Percentiles rank a stretch among this genome's conserved stretches.
phyloP scores from a whole-genome alignment of 2,888 invertebrate species.

The Agrochola macilenta region DNA sequence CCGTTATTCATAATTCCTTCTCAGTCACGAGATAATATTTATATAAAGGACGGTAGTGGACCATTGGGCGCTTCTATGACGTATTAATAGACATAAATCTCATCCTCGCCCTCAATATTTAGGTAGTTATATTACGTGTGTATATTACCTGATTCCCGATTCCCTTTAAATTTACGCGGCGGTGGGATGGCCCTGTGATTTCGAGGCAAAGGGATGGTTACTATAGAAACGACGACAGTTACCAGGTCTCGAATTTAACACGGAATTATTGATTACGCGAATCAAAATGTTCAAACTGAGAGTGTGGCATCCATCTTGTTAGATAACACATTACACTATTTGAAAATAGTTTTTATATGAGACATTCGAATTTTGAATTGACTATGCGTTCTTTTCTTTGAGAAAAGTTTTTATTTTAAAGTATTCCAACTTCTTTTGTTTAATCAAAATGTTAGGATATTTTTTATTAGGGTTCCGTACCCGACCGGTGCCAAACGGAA shows the following conservation, averaged over 20 bases:
- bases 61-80: not conserved
- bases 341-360: constrained; percentile 16
- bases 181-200: constrained; percentile 68
- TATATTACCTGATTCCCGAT: constrained; percentile 66
- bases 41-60: no score
- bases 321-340: constrained; percentile 45
- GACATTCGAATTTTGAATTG: constrained; percentile 1
- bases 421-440: not conserved
- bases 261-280: constrained; percentile 83
- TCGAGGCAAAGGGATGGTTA: constrained; percentile 81
- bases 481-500: no score
- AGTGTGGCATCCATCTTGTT: constrained; percentile 57
- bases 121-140: constrained; percentile 33
- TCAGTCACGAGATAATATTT: no score
- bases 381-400: not conserved
- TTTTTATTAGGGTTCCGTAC: not conserved
- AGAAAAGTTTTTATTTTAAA: accelerated
- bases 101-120: constrained; percentile 27
- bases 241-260: constrained; percentile 80
- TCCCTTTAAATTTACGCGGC: constrained; percentile 75
- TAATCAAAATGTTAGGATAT: not conserved
- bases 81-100: constrained; percentile 16
- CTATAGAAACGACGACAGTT: constrained; percentile 79
- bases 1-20: no score
- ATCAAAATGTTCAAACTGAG: constrained; percentile 75